Base-by-base conservation (phyloP, 2,888 invertebrate species). In the Heliothis peltigera region DNA sequence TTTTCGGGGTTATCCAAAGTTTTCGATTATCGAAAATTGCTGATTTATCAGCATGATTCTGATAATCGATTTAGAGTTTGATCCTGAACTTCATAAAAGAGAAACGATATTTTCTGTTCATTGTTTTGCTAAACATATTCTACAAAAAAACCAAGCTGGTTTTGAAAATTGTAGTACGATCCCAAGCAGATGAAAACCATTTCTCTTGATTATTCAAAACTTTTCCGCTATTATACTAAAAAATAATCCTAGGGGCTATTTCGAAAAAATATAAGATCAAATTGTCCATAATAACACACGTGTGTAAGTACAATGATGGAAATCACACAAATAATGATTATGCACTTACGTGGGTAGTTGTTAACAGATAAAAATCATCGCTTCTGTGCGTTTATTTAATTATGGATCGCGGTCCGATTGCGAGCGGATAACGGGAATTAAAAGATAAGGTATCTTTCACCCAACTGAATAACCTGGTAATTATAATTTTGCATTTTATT, bases 351-450 rank as follows among this genome's bases (percentile, higher is more conserved):
- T 76, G 75, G 80, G 79, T 70, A 74, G 85, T 79, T 68, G 76
- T 80, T 79, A 77, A 12, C n/a, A 65, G 84, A 84, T 85, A 79
- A 62, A 49, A 71, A 85, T 85, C 84, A 61, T 54, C 69, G 77
- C 85, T 84, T 76, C 85, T 81, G 80, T 81, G 77, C 80, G 73
- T 82, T 81, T 81, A 79, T 81, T 80, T 82, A 74, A 83, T 83
- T 81, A 75, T 73, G 57, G 75, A 69, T 63, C 65, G 62, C 4
- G 64, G 74, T 67, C 47, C 19, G 42, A 68, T 52, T 77, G 60
- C 19, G 0, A 59, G 79, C 79, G 79, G 63, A 46, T 55, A 47
- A 18, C 49, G n/a, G 18, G 7, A 8, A 4, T 46, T 58, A 46
- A 48, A 47, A 22, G 4, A 32, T 18, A 42, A 39, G 4, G 0